Base-by-base conservation (phyloP, 2,888 invertebrate genomes). In the Helicoverpa assulta region DNA sequence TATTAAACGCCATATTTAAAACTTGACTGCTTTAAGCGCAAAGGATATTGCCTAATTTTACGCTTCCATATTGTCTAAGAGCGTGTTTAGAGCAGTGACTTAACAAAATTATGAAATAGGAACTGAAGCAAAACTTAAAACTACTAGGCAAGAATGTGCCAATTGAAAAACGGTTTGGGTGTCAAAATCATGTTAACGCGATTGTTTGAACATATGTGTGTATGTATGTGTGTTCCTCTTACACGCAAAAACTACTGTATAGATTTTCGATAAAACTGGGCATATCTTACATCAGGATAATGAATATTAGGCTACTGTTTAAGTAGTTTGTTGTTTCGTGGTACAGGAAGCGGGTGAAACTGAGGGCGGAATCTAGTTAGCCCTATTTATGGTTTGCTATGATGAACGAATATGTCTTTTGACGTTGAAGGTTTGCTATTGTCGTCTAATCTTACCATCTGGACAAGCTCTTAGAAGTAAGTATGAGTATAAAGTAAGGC, bases 11-110 rank as follows among this genome's bases (percentile, higher is more conserved):
- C 62, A 70, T 71, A 69, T 79, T 76, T 61, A 76, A 76, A 69
- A 81, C 58, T 75, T 66, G 69, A 56, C 63, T 63, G 79, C 80
- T 76, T 79, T 68, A 76, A 84, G 73, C 73, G 78, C 73, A 76
- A 78, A 77, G 80, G 68, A 82, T 84, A 85, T 84, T 86, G 64
- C 74, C 65, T 72, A 74, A 75, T 63, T 76, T 79, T 53, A 65
- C 43, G 62, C 50, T 62, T 78, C 80, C 87, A 89, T 91, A 91
- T 91, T 91, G 88, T 87, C 84, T 86, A 85, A 87, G 85, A 58
- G 70, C 26, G 53, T 43, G 60, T 55, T 51, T 40, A 69, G 37
- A 37, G 37, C 33, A 8, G 7, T 33, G 8, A 33, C 33, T 6
- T 8, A 33, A 33, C 6, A 6, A 33, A 6, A 33, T 33, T 33